Evolutionary conservation across 2,113 vertebrate genomes (phyloP).

Genomic region (Panthera tigris): DNA sequence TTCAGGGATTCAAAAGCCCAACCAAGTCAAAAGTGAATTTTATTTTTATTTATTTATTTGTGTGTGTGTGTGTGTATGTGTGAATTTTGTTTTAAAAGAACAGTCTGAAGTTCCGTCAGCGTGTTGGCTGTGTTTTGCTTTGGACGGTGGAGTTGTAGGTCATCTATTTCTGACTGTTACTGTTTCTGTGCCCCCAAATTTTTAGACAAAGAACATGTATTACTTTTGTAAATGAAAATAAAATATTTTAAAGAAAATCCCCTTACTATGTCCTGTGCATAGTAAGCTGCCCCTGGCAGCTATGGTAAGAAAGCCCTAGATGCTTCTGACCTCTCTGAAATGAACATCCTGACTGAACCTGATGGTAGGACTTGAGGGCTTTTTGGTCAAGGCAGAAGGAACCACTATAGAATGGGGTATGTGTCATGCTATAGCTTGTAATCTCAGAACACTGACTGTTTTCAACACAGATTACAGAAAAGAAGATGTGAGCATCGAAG

Average conservation of each 20-base stretch:
- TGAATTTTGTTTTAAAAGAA: background rate
- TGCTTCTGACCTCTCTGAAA: background rate
- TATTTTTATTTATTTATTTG: background rate
- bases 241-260: background rate
- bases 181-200: background rate
- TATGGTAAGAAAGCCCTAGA: background rate
- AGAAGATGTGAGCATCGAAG: background rate
- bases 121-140: background rate
- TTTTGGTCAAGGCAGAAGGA: slow-evolving; percentile 23
- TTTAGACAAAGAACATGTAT: slow-evolving; percentile 19
- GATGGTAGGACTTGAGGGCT: background rate
- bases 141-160: background rate
- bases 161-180: background rate
- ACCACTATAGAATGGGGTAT: background rate
- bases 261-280: background rate
- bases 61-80: background rate
- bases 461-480: slow-evolving; percentile 40
- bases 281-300: background rate
- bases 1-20: background rate
- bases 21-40: background rate
- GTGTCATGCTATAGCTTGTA: background rate
- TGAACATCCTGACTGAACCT: background rate
- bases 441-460: slow-evolving; percentile 10
- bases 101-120: background rate
- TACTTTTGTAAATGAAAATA: slow-evolving; percentile 48